Conservation (phyloP, 2,888 invertebrate genomes). For the Dynastes tityus region DNA sequence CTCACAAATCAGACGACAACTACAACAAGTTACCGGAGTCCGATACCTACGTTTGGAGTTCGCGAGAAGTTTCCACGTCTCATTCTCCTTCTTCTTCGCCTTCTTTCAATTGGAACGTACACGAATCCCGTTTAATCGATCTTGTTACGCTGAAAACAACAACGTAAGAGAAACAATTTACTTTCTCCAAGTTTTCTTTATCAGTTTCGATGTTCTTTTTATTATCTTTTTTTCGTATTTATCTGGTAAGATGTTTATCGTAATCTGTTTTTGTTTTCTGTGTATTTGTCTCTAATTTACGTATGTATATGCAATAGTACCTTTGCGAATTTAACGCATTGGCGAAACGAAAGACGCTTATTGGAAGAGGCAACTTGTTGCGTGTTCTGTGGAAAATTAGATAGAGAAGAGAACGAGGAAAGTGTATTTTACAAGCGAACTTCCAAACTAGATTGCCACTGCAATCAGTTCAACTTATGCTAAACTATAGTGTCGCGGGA, state of each 20-base stretch:
- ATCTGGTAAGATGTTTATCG: neutral
- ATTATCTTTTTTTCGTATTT: neutral
- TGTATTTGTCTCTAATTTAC: neutral
- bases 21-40: neutral
- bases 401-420: neutral
- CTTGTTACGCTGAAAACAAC: neutral
- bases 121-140: neutral
- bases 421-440: neutral
- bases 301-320: too few species aligned
- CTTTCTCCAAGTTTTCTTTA: neutral
- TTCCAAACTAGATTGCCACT: neutral
- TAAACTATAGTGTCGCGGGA: neutral
- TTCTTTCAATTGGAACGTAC: neutral
- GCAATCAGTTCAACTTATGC: neutral
- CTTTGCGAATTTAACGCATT: neutral
- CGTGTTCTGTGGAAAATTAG: constrained; percentile 6
- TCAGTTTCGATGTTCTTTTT: neutral
- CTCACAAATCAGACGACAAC: neutral
- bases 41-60: neutral
- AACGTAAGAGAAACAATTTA: constrained; percentile 21
- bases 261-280: neutral
- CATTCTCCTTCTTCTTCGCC: neutral
- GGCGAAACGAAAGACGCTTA: neutral
- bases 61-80: constrained; percentile 10
- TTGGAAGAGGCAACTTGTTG: constrained; percentile 31